These are phyloP conservation scores for Kryptolebias marmoratus DNA, from an alignment of 2,113 vertebrate species.

Conservation along the genomic window DNA sequence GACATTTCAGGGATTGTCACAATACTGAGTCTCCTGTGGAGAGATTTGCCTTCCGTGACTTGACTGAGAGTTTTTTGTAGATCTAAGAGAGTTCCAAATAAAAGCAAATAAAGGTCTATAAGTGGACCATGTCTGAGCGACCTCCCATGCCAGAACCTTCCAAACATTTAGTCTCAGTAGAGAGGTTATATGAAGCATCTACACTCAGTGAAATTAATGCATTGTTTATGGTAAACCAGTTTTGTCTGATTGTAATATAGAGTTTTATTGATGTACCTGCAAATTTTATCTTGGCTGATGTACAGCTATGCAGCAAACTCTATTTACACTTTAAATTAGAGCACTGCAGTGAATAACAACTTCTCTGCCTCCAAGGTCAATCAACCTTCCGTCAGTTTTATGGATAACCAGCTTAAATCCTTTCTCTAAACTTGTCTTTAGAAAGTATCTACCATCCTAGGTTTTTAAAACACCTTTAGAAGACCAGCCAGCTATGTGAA, in stretches of 20 bases:
- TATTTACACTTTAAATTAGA: slow-evolving; percentile 24
- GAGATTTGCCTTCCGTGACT: slow-evolving; percentile 33
- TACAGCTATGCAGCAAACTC: background rate
- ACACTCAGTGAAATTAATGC: background rate
- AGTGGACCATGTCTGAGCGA: background rate
- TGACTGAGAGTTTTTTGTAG: slow-evolving; percentile 13
- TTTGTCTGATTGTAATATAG: background rate
- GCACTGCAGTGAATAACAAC: slow-evolving; percentile 2
- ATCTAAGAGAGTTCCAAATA: background rate
- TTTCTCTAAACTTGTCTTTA: slow-evolving; percentile 3
- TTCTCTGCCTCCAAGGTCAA: slow-evolving; percentile 10
- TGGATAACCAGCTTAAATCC: slow-evolving; percentile 12
- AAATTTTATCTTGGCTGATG: background rate
- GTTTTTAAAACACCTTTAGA: slow-evolving; percentile 5
- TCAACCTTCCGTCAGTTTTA: slow-evolving; percentile 17
- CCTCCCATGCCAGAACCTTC: background rate
- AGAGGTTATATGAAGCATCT: background rate
- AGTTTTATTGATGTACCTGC: slow-evolving; percentile 1
- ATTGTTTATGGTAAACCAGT: background rate
- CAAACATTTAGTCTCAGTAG: background rate
- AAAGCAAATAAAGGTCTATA: slow-evolving; percentile 15
- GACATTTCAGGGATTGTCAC: slow-evolving; percentile 55
- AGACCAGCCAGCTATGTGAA: slow-evolving; percentile 5
- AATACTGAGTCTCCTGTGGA: slow-evolving; percentile 22
- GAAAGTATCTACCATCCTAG: background rate